Evolutionary conservation across 2,113 vertebrate species (phyloP).

Genomic region (Bothrops jararaca): DNA sequence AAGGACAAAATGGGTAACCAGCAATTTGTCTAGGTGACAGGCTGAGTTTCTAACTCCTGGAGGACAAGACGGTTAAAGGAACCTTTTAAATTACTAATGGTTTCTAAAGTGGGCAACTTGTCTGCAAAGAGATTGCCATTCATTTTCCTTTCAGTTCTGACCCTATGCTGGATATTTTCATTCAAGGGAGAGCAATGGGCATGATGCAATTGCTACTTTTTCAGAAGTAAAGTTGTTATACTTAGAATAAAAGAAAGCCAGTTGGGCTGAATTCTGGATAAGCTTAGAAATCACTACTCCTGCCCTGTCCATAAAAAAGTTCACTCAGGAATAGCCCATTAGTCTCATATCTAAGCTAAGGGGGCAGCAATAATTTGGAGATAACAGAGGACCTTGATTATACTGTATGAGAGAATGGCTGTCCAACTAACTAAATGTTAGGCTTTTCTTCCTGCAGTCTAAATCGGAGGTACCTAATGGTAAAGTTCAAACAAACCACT

Average conservation of each 20-base stretch:
- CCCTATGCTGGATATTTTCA: slow-evolving; percentile 33
- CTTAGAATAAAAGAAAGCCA: neutral
- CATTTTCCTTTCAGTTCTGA: slow-evolving; percentile 41
- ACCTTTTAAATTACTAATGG: slow-evolving; percentile 42
- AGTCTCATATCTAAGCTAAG: neutral
- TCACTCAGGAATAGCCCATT: neutral
- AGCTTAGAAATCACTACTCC: neutral
- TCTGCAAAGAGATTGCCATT: slow-evolving; percentile 43
- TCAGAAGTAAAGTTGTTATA: neutral
- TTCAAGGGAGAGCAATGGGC: neutral
- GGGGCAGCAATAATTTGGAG: neutral
- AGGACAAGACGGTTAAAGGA: slow-evolving; percentile 28
- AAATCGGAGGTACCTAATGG: neutral
- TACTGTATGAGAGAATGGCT: neutral
- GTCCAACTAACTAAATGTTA: neutral
- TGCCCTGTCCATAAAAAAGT: neutral
- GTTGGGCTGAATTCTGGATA: neutral
- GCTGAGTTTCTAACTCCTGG: slow-evolving; percentile 31
- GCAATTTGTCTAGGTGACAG: slow-evolving; percentile 35
- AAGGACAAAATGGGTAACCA: slow-evolving; percentile 41
- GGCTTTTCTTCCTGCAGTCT: neutral
- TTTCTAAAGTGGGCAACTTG: slow-evolving; percentile 45
- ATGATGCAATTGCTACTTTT: neutral
- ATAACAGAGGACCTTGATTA: neutral
- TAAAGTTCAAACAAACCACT: neutral